These are phyloP conservation scores for Parotocinclus haroldoi DNA, from an alignment of 2,797 vertebrate species.

Conservation along the genomic window DNA sequence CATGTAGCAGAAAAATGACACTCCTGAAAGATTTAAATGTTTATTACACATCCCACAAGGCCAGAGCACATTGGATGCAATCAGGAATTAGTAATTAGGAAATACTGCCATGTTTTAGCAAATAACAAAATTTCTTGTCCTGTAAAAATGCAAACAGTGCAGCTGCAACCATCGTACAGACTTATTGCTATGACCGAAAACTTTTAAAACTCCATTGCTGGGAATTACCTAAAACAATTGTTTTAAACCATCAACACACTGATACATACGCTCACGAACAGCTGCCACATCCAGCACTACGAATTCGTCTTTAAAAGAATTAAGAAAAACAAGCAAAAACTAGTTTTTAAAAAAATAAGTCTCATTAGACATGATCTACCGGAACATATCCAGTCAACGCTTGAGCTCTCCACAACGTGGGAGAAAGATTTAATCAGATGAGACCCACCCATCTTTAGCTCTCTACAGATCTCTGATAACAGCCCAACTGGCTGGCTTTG, in stretches of 20 bases:
- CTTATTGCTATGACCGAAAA: constrained; percentile 41
- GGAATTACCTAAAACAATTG: constrained; percentile 35
- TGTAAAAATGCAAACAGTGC: constrained; percentile 19
- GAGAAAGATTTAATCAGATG: constrained; percentile 52
- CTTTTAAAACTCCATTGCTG: constrained; percentile 29
- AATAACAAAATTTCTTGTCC: constrained; percentile 13
- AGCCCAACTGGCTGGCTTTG: constrained; percentile 15
- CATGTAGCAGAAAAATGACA: no score
- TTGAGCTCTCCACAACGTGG: constrained; percentile 33
- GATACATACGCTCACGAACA: constrained; percentile 37
- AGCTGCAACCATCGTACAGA: constrained; percentile 23
- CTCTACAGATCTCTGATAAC: constrained; percentile 5
- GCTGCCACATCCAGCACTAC: constrained; percentile 40
- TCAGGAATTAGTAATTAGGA: constrained; percentile 17
- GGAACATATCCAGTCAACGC: constrained; percentile 48
- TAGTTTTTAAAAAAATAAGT: constrained; percentile 67
- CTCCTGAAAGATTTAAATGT: constrained; percentile 32
- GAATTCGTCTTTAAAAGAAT: constrained; percentile 54
- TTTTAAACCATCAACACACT: constrained; percentile 39
- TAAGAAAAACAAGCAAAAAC: constrained; percentile 53
- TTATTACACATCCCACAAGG: constrained; percentile 47
- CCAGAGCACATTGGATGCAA: constrained; percentile 38
- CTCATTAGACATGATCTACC: constrained; percentile 59
- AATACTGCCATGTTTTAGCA: constrained; percentile 17
- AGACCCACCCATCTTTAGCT: constrained; percentile 27